Conservation (phyloP, 2,113 vertebrate species). For the Talpa occidentalis region DNA sequence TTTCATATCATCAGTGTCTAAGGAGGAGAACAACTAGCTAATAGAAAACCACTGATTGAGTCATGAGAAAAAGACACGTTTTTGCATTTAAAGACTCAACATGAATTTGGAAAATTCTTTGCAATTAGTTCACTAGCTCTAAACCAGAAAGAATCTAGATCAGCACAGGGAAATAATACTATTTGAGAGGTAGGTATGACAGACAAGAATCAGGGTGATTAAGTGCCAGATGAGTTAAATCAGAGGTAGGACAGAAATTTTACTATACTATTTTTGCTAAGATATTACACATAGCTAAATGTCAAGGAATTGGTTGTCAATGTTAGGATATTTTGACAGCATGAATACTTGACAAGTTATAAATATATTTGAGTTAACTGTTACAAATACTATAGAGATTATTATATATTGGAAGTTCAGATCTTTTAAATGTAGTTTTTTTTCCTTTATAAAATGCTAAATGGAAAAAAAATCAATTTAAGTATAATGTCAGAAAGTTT, state of each 20-base stretch:
- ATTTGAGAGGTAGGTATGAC: neutral
- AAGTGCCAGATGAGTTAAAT: neutral
- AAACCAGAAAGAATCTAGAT: neutral
- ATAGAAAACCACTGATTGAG: neutral
- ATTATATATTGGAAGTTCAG: neutral
- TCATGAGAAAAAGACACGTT: neutral
- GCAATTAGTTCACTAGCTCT: neutral
- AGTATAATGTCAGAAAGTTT: neutral
- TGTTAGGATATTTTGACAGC: neutral
- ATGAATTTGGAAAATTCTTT: neutral
- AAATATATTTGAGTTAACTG: neutral
- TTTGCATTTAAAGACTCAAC: neutral
- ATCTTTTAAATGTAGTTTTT: conserved; percentile 7
- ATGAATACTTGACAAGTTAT: neutral
- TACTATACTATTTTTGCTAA: neutral
- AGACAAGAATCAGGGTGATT: neutral
- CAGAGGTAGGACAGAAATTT: neutral
- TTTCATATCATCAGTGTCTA: neutral
- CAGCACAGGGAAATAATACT: neutral
- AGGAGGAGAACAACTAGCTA: neutral
- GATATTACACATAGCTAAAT: neutral
- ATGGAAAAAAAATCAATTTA: neutral
- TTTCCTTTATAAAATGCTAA: neutral
- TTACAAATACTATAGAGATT: neutral
- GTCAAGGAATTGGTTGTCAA: neutral